Evolutionary conservation across 2,797 vertebrate species (phyloP).

Genomic region (Lutjanus argentimaculatus): DNA sequence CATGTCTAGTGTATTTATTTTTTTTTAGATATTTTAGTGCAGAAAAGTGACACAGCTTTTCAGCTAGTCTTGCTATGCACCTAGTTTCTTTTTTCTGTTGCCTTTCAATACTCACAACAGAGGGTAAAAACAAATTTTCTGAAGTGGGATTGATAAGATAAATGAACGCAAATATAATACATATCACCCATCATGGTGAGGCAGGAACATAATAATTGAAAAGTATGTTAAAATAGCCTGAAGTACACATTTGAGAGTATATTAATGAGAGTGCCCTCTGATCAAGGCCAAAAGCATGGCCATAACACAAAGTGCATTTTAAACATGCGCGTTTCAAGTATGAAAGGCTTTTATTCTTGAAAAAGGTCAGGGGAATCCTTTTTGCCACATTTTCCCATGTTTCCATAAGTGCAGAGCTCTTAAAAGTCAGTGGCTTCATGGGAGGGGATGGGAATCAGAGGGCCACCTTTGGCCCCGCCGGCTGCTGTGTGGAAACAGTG

Average conservation of each 20-base stretch:
- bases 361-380: slow-evolving; percentile 30
- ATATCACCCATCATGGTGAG: not conserved
- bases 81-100: no score
- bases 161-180: not conserved
- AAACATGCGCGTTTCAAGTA: slow-evolving; percentile 9
- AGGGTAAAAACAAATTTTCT: no score
- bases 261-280: slow-evolving; percentile 13
- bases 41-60: no score
- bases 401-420: slow-evolving; percentile 19
- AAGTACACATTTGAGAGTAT: not conserved
- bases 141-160: not conserved
- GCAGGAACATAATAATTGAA: not conserved
- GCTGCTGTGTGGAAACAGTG: slow-evolving; percentile 76
- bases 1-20: no score
- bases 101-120: no score
- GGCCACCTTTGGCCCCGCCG: slow-evolving; percentile 61
- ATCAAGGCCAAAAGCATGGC: slow-evolving; percentile 13
- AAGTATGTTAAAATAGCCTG: not conserved
- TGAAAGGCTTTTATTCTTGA: slow-evolving; percentile 31
- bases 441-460: slow-evolving; percentile 59
- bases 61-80: no score
- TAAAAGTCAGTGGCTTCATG: slow-evolving; percentile 29
- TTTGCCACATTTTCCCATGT: slow-evolving; percentile 32
- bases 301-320: slow-evolving; percentile 29
- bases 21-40: no score